These are phyloP conservation scores for Rhopalosiphum maidis DNA, from an alignment of 1,140 invertebrate genomes.

Conservation along the genomic window DNA sequence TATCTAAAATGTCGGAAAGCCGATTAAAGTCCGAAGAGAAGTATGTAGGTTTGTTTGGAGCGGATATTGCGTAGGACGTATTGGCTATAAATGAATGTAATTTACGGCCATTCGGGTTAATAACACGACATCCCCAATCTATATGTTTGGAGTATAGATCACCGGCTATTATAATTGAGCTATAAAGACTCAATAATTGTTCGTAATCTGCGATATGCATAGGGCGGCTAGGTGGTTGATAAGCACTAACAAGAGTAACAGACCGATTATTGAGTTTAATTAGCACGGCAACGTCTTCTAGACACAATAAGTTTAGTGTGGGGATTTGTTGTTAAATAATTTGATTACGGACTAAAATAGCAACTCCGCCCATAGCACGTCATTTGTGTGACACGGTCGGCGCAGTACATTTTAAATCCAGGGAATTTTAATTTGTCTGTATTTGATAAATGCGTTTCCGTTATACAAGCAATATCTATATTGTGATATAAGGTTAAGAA, in stretches of 20 bases:
- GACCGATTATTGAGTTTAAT: no score
- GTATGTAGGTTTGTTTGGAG: not conserved
- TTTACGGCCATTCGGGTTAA: not conserved
- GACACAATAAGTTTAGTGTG: no score
- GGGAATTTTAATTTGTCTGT: no score
- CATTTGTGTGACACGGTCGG: no score
- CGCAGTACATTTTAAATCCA: no score
- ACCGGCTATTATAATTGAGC: not conserved
- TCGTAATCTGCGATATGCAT: no score
- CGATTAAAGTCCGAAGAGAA: not conserved
- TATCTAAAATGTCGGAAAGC: not conserved
- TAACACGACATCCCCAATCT: not conserved
- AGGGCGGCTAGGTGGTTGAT: no score
- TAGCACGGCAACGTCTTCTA: no score
- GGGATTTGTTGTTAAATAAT: not conserved
- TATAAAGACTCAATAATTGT: not conserved
- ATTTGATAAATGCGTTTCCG: no score
- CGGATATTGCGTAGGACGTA: not conserved
- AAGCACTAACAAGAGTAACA: no score
- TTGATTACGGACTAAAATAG: not conserved
- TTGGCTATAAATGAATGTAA: not conserved
- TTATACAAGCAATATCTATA: no score
- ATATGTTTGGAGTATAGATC: not conserved
- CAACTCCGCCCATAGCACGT: not conserved
- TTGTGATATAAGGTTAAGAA: no score